phyloP scores from a whole-genome alignment of 2,113 vertebrate species.

The Hiodon tergisus region DNA sequence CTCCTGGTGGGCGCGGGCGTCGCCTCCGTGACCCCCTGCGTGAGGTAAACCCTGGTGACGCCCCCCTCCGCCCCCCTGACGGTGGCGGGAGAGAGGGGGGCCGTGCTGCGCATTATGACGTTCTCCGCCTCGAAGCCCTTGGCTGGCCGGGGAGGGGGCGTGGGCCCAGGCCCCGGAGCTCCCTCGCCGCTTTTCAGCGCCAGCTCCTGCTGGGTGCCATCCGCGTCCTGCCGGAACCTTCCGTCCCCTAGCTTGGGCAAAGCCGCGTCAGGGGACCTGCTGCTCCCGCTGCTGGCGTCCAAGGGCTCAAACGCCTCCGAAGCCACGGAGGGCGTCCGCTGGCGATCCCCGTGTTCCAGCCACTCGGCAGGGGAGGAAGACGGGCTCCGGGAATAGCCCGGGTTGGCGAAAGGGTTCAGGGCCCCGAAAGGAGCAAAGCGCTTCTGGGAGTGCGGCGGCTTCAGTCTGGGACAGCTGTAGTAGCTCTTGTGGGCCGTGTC shows the following conservation, averaged over 20 bases:
- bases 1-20: slow-evolving; percentile 47
- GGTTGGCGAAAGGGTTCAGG: slow-evolving; percentile 79
- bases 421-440: slow-evolving; percentile 88
- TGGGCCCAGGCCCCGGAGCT: slow-evolving; percentile 30
- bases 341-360: slow-evolving; percentile 52
- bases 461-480: slow-evolving; percentile 72
- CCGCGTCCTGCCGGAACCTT: slow-evolving; percentile 40
- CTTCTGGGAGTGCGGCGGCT: slow-evolving; percentile 73
- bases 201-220: slow-evolving; percentile 28
- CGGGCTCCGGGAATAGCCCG: slow-evolving; percentile 47
- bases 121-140: slow-evolving; percentile 60
- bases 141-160: slow-evolving; percentile 50
- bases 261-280: slow-evolving; percentile 59
- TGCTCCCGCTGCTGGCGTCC: slow-evolving; percentile 44
- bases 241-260: slow-evolving; percentile 53
- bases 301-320: slow-evolving; percentile 50
- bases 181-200: slow-evolving; percentile 35
- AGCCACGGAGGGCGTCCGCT: slow-evolving; percentile 28
- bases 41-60: slow-evolving; percentile 56
- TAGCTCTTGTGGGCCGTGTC: slow-evolving; percentile 62
- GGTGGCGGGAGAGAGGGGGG: slow-evolving; percentile 61
- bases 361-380: slow-evolving; percentile 52
- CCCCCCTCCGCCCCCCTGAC: slow-evolving; percentile 66
- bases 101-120: slow-evolving; percentile 48
- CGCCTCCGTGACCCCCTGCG: slow-evolving; percentile 47